Conservation (phyloP, 2,888 invertebrate genomes). For the Apamea monoglypha region DNA sequence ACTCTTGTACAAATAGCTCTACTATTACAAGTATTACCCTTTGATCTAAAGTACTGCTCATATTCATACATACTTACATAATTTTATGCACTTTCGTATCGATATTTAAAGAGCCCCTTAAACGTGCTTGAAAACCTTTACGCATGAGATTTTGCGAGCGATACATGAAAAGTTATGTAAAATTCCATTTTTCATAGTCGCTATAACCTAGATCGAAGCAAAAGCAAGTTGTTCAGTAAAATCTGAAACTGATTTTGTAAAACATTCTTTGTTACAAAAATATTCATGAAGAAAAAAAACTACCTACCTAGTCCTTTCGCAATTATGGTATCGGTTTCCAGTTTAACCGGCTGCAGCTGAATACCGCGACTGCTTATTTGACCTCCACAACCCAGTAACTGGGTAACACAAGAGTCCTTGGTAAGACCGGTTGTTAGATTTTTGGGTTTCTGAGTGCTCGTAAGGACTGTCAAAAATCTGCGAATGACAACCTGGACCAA, state of each 20-base stretch:
- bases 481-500: no score
- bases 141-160: slow-evolving; percentile 23
- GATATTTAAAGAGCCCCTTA: slow-evolving; percentile 19
- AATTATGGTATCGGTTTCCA: background rate
- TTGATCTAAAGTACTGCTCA: background rate
- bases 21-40: no score
- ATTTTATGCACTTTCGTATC: slow-evolving; percentile 11
- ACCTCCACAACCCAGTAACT: background rate
- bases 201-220: slow-evolving; percentile 9
- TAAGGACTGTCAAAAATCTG: background rate
- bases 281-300: background rate
- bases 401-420: background rate
- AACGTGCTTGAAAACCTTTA: slow-evolving; percentile 35
- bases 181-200: slow-evolving; percentile 2
- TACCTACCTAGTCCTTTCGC: background rate
- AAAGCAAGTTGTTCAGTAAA: slow-evolving; percentile 7
- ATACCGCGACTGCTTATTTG: background rate
- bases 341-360: background rate
- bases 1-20: background rate
- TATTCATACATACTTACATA: background rate
- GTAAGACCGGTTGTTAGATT: background rate
- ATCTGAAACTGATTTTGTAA: background rate
- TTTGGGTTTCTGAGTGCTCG: background rate
- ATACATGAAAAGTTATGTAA: slow-evolving; percentile 24
- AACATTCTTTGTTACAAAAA: slow-evolving; percentile 5